A percentile compares a stretch with the other conserved stretches of the same genome.
These are phyloP conservation scores for Phalacrocorax aristotelis DNA, from an alignment of 2,113 vertebrate genomes.

Conservation along the genomic window DNA sequence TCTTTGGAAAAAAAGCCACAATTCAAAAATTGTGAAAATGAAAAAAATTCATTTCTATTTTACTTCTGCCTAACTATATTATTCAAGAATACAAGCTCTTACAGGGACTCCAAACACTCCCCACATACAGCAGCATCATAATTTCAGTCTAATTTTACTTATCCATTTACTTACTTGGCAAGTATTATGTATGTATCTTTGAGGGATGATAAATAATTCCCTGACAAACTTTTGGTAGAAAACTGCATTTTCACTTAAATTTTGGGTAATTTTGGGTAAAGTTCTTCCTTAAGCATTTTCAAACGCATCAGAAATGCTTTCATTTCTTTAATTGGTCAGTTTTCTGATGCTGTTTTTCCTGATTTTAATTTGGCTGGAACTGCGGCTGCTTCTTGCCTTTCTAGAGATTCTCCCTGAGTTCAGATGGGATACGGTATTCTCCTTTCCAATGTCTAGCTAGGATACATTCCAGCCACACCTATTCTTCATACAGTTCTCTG, in stretches of 20 bases:
- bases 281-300: background rate
- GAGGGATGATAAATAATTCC: background rate
- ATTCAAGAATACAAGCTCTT: background rate
- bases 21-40: background rate
- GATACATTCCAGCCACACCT: background rate
- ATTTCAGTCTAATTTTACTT: background rate
- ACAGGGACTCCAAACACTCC: background rate
- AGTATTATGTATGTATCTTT: background rate
- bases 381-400: background rate
- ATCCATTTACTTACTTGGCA: background rate
- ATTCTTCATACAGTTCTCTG: background rate
- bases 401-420: background rate
- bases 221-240: background rate
- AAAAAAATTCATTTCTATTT: background rate
- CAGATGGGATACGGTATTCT: background rate
- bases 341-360: background rate
- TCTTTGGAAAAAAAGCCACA: background rate
- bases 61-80: background rate
- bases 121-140: background rate
- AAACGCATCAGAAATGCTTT: background rate
- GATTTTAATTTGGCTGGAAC: background rate
- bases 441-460: background rate
- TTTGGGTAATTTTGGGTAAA: background rate
- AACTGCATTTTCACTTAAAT: background rate
- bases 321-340: background rate